Conservation (phyloP, 1,140 invertebrate genomes). For the Colletes gigas region DNA sequence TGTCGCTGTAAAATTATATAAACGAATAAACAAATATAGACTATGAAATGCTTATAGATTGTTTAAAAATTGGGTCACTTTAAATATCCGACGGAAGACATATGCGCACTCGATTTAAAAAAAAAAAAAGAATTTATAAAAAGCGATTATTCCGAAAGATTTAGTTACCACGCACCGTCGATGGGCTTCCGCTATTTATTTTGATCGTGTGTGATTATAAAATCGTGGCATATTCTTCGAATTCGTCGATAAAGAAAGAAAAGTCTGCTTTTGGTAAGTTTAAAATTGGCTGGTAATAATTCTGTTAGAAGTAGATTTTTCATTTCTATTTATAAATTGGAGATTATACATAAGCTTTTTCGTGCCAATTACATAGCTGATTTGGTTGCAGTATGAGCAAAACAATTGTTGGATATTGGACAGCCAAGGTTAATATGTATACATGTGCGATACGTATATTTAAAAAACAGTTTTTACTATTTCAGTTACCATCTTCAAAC, state of each 20-base stretch:
- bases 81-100: background rate
- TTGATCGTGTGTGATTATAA: background rate
- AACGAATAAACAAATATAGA: background rate
- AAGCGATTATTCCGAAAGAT: background rate
- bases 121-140: no score
- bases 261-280: background rate
- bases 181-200: background rate
- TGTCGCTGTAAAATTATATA: background rate
- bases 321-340: conserved; percentile 28
- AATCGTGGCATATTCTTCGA: background rate
- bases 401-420: conserved; percentile 3
- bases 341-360: conserved; percentile 7
- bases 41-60: background rate
- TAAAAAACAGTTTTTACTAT: background rate
- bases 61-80: background rate
- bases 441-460: background rate
- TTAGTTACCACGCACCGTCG: background rate
- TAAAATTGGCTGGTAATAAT: background rate
- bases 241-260: background rate
- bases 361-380: conserved; percentile 27
- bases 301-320: background rate
- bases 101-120: background rate
- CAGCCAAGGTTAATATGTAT: conserved; percentile 31
- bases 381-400: conserved; percentile 28
- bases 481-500: background rate